Evolutionary conservation across 2,888 invertebrate genomes (phyloP).

Genomic region (Pantelozetes paolii): DNA sequence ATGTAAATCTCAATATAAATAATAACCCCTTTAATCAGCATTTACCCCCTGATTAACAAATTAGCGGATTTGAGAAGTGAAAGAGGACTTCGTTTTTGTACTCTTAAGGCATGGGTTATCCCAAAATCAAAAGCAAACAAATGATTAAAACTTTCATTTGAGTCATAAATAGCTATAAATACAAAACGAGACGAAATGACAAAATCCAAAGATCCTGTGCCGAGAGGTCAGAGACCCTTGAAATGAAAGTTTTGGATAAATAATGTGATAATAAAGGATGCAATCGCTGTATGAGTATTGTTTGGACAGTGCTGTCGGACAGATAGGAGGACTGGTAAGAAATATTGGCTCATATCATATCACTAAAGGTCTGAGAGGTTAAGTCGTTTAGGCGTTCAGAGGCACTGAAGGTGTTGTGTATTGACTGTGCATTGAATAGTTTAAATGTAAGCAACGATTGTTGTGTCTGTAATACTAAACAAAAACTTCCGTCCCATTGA

Average conservation of each 20-base stretch:
- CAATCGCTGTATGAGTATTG: not conserved
- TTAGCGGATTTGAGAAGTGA: no score
- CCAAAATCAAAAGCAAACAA: no score
- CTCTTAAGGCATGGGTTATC: no score
- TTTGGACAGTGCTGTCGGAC: not conserved
- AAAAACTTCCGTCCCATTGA: slow-evolving; percentile 29
- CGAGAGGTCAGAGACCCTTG: no score
- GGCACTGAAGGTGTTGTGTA: not conserved
- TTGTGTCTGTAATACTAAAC: slow-evolving; percentile 15
- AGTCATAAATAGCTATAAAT: no score
- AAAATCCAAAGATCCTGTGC: no score
- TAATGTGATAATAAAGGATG: slow-evolving; percentile 23
- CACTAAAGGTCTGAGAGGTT: not conserved
- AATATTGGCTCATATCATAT: slow-evolving; percentile 6
- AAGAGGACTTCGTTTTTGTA: no score
- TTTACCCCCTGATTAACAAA: no score
- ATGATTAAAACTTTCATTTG: no score
- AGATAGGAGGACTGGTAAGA: not conserved
- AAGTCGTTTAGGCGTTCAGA: not conserved
- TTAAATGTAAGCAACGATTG: not conserved
- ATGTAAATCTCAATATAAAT: no score
- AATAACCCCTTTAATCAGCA: no score
- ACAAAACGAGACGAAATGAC: no score
- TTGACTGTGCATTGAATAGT: not conserved
- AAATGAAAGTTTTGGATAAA: not conserved